Percentiles rank a stretch among this genome's conserved stretches.
These are phyloP conservation scores for Chlorops oryzae DNA, from an alignment of 1,140 invertebrate genomes.

Conservation along the genomic window DNA sequence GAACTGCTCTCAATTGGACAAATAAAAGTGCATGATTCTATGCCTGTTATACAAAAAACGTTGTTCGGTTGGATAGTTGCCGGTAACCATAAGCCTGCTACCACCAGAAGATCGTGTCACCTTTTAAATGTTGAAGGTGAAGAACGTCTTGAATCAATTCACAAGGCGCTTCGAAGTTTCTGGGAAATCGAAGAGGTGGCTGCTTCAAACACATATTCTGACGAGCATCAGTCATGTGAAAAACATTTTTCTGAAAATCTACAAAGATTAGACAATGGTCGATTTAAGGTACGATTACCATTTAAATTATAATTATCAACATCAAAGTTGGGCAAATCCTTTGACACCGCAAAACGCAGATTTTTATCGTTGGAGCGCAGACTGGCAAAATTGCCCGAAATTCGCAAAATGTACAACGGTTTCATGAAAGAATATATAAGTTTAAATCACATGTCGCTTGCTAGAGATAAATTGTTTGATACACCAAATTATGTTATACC, in stretches of 20 bases:
- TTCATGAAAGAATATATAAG: slow-evolving; percentile 39
- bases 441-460: slow-evolving; percentile 29
- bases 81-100: too few relatives aligned
- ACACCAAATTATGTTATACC: slow-evolving; percentile 15
- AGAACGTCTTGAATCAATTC: too few relatives aligned
- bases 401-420: slow-evolving; percentile 22
- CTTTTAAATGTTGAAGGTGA: too few relatives aligned
- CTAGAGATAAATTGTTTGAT: too few relatives aligned
- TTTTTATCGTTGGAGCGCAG: slow-evolving; percentile 22
- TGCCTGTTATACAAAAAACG: too few relatives aligned
- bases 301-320: slow-evolving; percentile 22
- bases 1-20: too few relatives aligned
- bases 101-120: too few relatives aligned
- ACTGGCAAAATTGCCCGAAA: slow-evolving; percentile 12
- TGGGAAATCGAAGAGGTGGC: slow-evolving; percentile 37
- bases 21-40: too few relatives aligned
- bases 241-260: slow-evolving; percentile 14
- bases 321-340: slow-evolving; percentile 1
- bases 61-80: too few relatives aligned
- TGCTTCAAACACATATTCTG: too few relatives aligned
- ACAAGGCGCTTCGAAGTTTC: too few relatives aligned
- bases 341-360: slow-evolving; percentile 19
- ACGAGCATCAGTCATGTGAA: slow-evolving; percentile 23
- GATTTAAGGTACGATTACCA: slow-evolving; percentile 23
- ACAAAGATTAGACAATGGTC: too few relatives aligned